phyloP scores from a whole-genome alignment of 2,888 invertebrate genomes.

The Pharmacophagus antenor region DNA sequence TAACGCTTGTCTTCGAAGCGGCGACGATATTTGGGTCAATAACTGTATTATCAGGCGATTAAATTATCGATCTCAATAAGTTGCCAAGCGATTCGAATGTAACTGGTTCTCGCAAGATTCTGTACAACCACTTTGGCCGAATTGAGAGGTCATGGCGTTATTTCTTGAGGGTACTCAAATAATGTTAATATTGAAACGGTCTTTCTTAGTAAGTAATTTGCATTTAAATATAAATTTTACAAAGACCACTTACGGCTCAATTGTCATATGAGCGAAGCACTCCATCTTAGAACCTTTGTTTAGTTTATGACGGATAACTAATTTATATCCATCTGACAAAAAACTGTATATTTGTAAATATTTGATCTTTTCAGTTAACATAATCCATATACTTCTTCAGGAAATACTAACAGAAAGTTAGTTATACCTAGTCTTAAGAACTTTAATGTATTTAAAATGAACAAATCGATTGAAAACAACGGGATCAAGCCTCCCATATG shows the following conservation, averaged over 20 bases:
- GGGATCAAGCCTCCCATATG: too few species aligned
- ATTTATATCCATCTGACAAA: not conserved
- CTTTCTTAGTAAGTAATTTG: slow-evolving; percentile 55
- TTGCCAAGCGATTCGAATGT: slow-evolving; percentile 45
- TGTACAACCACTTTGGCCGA: slow-evolving; percentile 34
- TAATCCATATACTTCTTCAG: too few species aligned
- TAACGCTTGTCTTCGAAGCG: slow-evolving; percentile 28
- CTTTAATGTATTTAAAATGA: too few species aligned
- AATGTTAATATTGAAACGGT: slow-evolving; percentile 64
- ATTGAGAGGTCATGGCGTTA: slow-evolving; percentile 65
- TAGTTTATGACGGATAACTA: not conserved
- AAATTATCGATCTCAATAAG: slow-evolving; percentile 51
- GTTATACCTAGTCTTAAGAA: too few species aligned
- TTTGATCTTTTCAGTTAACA: not conserved
- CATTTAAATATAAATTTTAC: slow-evolving; percentile 47
- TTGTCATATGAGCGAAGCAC: slow-evolving; percentile 32
- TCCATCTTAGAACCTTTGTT: not conserved
- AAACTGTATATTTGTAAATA: not conserved
- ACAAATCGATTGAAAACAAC: too few species aligned
- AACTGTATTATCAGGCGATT: slow-evolving; percentile 62
- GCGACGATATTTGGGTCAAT: slow-evolving; percentile 58
- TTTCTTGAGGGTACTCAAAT: slow-evolving; percentile 59
- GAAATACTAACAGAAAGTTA: too few species aligned
- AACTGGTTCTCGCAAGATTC: slow-evolving; percentile 44
- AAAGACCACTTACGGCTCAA: slow-evolving; percentile 31